Evolutionary conservation across 2,888 invertebrate species (phyloP).

Genomic region (Rugalucina vietnamica): DNA sequence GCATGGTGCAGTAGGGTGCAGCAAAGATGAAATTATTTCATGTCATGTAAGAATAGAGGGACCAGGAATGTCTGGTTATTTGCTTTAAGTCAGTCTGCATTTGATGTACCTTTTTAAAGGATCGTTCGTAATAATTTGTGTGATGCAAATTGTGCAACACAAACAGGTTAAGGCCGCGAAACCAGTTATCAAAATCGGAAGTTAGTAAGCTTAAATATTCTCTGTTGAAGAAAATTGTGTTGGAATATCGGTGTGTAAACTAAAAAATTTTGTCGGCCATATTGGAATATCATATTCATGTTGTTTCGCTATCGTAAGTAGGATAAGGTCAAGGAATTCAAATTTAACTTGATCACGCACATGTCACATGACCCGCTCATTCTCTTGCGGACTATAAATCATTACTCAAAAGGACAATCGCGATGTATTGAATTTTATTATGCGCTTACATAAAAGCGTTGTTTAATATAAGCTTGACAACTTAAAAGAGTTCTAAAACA

Average conservation of each 20-base stretch:
- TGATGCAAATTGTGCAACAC: too few relatives aligned
- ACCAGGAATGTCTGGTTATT: too few relatives aligned
- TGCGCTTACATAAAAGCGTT: slow-evolving; percentile 33
- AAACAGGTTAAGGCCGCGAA: too few relatives aligned
- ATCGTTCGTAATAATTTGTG: too few relatives aligned
- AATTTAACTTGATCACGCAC: slow-evolving; percentile 38
- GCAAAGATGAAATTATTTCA: too few relatives aligned
- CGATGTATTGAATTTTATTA: slow-evolving; percentile 48
- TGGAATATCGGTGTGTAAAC: too few relatives aligned
- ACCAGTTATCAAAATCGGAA: too few relatives aligned
- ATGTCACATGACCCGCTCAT: slow-evolving; percentile 21
- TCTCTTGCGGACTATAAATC: slow-evolving; percentile 18
- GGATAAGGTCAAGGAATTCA: slow-evolving; percentile 20
- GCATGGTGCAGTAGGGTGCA: background rate
- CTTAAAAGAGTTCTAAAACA: background rate
- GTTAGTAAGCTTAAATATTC: too few relatives aligned
- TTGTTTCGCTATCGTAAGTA: background rate
- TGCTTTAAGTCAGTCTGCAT: too few relatives aligned
- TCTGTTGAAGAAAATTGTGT: too few relatives aligned
- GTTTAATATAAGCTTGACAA: slow-evolving; percentile 40
- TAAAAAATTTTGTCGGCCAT: slow-evolving; percentile 32
- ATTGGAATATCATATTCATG: slow-evolving; percentile 26
- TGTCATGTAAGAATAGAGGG: too few relatives aligned
- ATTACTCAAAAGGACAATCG: slow-evolving; percentile 22
- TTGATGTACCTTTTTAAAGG: too few relatives aligned